A percentile compares a stretch with the other conserved stretches of the same genome.
Evolutionary conservation across 2,888 invertebrate genomes (phyloP).

Genomic region (Alsophila aescularia): DNA sequence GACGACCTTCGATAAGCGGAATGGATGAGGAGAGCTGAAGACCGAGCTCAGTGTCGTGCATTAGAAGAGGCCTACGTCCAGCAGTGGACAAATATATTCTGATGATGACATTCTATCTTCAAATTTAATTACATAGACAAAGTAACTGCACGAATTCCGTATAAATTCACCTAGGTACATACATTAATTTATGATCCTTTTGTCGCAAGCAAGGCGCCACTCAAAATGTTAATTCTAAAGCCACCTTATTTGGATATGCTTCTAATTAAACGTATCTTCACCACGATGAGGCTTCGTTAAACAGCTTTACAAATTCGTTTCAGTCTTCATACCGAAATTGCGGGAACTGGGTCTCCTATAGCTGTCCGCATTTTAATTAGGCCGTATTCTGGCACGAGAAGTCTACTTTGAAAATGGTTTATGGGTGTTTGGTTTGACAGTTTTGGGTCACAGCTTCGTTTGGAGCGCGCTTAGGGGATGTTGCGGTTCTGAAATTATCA

Average conservation of each 20-base stretch:
- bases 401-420: slow-evolving; percentile 12
- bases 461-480: not conserved
- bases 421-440: slow-evolving; percentile 25
- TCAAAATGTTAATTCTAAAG: not conserved
- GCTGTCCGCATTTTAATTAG: slow-evolving; percentile 15
- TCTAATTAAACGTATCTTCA: not conserved
- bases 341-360: not conserved
- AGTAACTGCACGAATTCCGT: too few species aligned
- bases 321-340: not conserved
- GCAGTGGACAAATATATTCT: too few species aligned
- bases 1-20: too few species aligned
- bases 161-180: too few species aligned
- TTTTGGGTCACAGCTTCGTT: slow-evolving; percentile 28
- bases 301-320: slow-evolving; percentile 1
- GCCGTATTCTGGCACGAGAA: slow-evolving; percentile 4
- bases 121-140: too few species aligned
- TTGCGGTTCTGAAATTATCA: slow-evolving; percentile 19
- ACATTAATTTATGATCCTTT: too few species aligned
- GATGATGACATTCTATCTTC: too few species aligned
- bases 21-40: too few species aligned
- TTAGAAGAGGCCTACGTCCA: too few species aligned
- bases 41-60: too few species aligned
- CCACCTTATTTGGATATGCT: not conserved
- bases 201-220: too few species aligned
- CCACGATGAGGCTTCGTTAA: not conserved